Evolutionary conservation across 1,140 invertebrate genomes (phyloP).

Genomic region (Zaprionus kolodkinae): DNA sequence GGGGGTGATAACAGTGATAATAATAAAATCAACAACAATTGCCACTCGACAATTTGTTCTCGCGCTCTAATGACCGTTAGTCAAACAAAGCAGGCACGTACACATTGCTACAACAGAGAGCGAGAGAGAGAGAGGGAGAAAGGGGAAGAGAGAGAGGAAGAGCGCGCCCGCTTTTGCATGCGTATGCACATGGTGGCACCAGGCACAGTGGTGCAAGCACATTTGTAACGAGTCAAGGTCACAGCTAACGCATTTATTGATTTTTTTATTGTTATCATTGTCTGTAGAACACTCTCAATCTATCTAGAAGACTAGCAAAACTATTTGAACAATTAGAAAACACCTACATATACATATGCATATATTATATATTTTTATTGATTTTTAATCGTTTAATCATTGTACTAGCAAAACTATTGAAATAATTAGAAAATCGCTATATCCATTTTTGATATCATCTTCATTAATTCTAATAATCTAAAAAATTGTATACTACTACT

Average conservation of each 20-base stretch:
- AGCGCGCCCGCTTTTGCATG: neutral
- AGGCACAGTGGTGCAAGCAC: constrained; percentile 12
- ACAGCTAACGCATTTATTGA: neutral
- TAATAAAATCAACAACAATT: constrained; percentile 21
- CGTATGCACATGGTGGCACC: constrained; percentile 5
- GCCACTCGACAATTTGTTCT: constrained; percentile 23
- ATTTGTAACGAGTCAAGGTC: constrained; percentile 14
- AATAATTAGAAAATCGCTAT: no score
- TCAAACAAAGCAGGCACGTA: constrained; percentile 24
- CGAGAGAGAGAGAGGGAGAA: neutral
- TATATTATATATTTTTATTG: no score
- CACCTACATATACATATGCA: neutral
- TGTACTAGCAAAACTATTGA: no score
- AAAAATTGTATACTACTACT: no score
- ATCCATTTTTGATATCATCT: no score
- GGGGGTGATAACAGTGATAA: constrained; percentile 23
- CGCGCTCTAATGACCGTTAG: constrained; percentile 37
- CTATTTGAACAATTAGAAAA: neutral
- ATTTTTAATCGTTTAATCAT: no score
- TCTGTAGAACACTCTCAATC: neutral
- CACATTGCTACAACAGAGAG: neutral
- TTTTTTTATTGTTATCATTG: neutral
- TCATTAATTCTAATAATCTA: no score
- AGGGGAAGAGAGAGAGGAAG: neutral
- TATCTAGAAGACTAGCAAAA: neutral